phyloP scores from a whole-genome alignment of 2,888 invertebrate genomes.

The Dysmachus trigonus region DNA sequence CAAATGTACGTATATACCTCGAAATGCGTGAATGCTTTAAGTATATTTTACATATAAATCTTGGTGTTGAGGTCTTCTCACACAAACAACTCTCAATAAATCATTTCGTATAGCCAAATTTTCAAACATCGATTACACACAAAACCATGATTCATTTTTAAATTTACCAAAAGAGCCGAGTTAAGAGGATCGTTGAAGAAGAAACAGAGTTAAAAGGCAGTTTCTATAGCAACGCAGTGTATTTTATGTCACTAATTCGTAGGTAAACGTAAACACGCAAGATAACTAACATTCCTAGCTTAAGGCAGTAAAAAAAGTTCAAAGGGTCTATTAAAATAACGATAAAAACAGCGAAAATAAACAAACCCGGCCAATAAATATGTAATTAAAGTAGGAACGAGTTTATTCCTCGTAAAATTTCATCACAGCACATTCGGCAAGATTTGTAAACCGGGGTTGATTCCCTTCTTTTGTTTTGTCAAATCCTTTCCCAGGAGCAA shows the following conservation, averaged over 20 bases:
- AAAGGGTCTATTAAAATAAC: background rate
- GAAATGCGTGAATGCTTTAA: too few relatives aligned
- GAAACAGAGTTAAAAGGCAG: background rate
- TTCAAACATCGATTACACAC: too few relatives aligned
- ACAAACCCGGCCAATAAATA: background rate
- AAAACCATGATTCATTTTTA: background rate
- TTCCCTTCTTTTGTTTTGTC: background rate
- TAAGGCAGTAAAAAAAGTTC: background rate
- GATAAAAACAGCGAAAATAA: background rate
- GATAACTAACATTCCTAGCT: background rate
- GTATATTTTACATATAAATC: too few relatives aligned
- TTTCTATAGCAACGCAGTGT: background rate
- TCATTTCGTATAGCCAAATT: too few relatives aligned
- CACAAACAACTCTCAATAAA: too few relatives aligned
- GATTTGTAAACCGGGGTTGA: background rate
- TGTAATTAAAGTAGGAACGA: conserved; percentile 17
- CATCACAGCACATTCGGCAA: conserved; percentile 22
- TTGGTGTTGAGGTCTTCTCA: too few relatives aligned
- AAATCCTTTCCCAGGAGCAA: background rate
- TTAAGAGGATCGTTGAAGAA: background rate
- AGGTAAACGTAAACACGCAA: background rate
- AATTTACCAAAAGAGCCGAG: background rate
- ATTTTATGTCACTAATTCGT: background rate
- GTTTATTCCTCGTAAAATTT: conserved; percentile 33
- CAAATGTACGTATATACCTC: too few relatives aligned